phyloP scores from a whole-genome alignment of 2,113 vertebrate genomes.

The Neodontobutis hainanensis region DNA sequence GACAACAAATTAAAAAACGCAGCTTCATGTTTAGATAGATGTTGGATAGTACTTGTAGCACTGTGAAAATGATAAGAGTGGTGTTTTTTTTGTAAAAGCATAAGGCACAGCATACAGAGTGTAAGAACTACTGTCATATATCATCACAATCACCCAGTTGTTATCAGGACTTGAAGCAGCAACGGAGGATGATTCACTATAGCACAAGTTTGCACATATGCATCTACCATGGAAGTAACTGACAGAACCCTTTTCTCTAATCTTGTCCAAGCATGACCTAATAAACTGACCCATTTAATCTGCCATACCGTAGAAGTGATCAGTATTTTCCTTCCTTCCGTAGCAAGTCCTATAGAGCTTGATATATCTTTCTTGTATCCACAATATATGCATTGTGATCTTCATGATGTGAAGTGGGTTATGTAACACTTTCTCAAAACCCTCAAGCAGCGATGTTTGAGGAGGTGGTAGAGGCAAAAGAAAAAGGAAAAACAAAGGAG shows the following conservation, averaged over 20 bases:
- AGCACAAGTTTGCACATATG: conserved; percentile 36
- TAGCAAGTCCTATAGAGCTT: conserved; percentile 47
- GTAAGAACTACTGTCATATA: conserved; percentile 67
- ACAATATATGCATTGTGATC: conserved; percentile 59
- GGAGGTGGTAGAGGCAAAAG: conserved; percentile 59
- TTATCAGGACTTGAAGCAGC: conserved; percentile 58
- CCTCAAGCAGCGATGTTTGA: conserved; percentile 57
- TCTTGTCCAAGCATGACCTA: conserved; percentile 36
- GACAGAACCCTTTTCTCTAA: conserved; percentile 50
- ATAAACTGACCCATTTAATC: conserved; percentile 63
- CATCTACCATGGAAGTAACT: conserved; percentile 10
- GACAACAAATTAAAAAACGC: conserved; percentile 27
- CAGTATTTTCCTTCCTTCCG: conserved; percentile 35
- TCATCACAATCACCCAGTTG: conserved; percentile 66
- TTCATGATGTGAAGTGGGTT: conserved; percentile 66
- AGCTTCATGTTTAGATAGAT: conserved; percentile 32
- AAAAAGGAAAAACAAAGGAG: conserved; percentile 35
- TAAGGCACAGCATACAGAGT: conserved; percentile 38
- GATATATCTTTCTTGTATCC: conserved; percentile 37
- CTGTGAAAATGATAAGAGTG: conserved; percentile 35
- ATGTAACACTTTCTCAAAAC: conserved; percentile 65
- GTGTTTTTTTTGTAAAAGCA: conserved; percentile 31
- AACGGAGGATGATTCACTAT: conserved; percentile 55
- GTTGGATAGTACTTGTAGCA: conserved; percentile 18
- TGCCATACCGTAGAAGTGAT: conserved; percentile 33